Conservation (phyloP, 2,797 vertebrate species). For the Fundulus diaphanus region DNA sequence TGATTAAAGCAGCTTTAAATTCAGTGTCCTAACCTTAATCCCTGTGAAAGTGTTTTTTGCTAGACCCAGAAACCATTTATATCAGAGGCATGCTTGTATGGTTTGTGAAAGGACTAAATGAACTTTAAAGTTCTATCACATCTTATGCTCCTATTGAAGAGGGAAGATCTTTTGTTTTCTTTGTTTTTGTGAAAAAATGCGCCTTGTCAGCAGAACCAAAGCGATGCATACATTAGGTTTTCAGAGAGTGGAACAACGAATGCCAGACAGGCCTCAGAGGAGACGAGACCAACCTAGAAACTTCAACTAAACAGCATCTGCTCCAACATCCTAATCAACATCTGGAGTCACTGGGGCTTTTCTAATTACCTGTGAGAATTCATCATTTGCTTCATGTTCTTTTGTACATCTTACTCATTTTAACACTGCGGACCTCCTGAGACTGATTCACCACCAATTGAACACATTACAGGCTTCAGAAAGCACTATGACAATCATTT, state of each 20-base stretch:
- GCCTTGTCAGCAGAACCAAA: slow-evolving; percentile 31
- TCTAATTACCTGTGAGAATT: slow-evolving; percentile 49
- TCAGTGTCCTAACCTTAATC: background rate
- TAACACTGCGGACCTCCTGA: slow-evolving; percentile 12
- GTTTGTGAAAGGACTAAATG: background rate
- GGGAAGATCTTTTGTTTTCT: background rate
- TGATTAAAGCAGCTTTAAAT: background rate
- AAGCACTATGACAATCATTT: background rate
- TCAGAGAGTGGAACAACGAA: background rate
- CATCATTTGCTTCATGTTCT: slow-evolving; percentile 28
- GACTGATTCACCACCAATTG: slow-evolving; percentile 35
- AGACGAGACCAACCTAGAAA: slow-evolving; percentile 14
- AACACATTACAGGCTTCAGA: slow-evolving; percentile 21
- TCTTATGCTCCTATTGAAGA: background rate
- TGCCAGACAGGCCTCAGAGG: slow-evolving; percentile 21
- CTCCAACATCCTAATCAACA: slow-evolving; percentile 41
- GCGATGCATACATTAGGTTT: background rate
- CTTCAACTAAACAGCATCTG: slow-evolving; percentile 56
- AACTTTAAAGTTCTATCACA: background rate
- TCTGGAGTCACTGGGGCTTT: slow-evolving; percentile 45
- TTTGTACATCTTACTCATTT: slow-evolving; percentile 40
- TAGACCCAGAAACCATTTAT: background rate
- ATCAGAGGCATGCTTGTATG: background rate
- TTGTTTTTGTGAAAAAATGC: slow-evolving; percentile 2
- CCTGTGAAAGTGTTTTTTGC: background rate